Percentiles rank a stretch among this genome's conserved stretches.
phyloP scores from a whole-genome alignment of 2,888 invertebrate species.

The Antheraea yamamai region DNA sequence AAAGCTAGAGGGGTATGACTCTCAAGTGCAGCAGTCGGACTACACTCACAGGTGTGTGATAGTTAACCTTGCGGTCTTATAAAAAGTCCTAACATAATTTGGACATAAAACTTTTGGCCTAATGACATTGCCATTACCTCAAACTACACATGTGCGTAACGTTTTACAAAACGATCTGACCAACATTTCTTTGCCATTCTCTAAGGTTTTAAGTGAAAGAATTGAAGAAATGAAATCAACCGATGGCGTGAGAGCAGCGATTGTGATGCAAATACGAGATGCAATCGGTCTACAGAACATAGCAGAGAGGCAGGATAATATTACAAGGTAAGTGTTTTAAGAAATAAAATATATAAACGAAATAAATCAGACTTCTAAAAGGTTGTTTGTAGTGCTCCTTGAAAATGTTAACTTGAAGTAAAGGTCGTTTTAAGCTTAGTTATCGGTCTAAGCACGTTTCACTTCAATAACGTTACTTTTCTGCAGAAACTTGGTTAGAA shows the following conservation, averaged over 20 bases:
- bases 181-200: neutral
- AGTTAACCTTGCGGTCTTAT: no score
- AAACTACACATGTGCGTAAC: neutral
- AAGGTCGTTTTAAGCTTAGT: conserved; percentile 14
- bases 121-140: neutral
- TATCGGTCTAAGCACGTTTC: conserved; percentile 30
- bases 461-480: conserved; percentile 28
- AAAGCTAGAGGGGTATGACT: no score
- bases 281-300: conserved; percentile 89
- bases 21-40: no score
- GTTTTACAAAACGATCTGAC: neutral
- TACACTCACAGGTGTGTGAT: no score
- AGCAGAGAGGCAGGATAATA: conserved; percentile 86
- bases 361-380: conserved; percentile 9
- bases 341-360: conserved; percentile 4
- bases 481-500: conserved; percentile 20
- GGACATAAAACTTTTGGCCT: neutral
- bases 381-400: neutral
- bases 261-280: conserved; percentile 93
- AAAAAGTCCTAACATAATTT: no score
- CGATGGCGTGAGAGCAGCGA: conserved; percentile 91
- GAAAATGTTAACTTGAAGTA: neutral
- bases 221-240: conserved; percentile 91
- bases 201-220: conserved; percentile 73
- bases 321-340: conserved; percentile 82